Base-by-base conservation (phyloP, 2,797 vertebrate genomes). In the Micromesistius poutassou region DNA sequence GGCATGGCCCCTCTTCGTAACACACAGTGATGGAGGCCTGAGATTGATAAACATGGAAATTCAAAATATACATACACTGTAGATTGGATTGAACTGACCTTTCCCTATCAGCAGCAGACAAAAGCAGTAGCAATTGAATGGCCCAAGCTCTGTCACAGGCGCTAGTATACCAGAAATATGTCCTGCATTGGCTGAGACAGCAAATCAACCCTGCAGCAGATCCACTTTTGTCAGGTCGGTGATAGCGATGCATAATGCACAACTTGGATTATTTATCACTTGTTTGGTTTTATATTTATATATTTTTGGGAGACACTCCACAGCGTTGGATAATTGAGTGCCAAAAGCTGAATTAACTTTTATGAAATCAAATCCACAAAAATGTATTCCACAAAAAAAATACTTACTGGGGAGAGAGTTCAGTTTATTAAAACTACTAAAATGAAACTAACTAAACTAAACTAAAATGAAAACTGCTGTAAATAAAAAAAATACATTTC, bases 21-120 rank as follows among this genome's bases (percentile, higher is more conserved):
- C 82, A 28, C 22, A 42, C 84, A 83, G 85, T 90, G 91, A 91
- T 93, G 87, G 82, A 91, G 90, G 89, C 88, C 88, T 83, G 89
- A 91, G 79, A 82, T 90, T 89, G 93, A 94, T 93, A 92, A 94
- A 93, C 90, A 93, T 80, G 87, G 80, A 91, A 90, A 88, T 88
- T 87, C 87, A 87, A 92, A 92, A 92, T 89, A 92, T 88, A 91
- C 89, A 89, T 90, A 88, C n/a, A 62, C 22, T 62, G 6, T 62
- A 82, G 25, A 19, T 46, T 85, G 84, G 86, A 89, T 83, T 87
- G 86, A 88, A 88, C 87, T 82, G 79, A 90, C 90, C 85, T 33
- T 85, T 77, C 89, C 84, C 77, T 93, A 94, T 94, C 91, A 90
- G 91, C 83, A 88, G 83, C 82, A 86, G 86, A 62, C 74, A 74